Conservation (phyloP, 2,797 vertebrate species). For the Luscinia luscinia region DNA sequence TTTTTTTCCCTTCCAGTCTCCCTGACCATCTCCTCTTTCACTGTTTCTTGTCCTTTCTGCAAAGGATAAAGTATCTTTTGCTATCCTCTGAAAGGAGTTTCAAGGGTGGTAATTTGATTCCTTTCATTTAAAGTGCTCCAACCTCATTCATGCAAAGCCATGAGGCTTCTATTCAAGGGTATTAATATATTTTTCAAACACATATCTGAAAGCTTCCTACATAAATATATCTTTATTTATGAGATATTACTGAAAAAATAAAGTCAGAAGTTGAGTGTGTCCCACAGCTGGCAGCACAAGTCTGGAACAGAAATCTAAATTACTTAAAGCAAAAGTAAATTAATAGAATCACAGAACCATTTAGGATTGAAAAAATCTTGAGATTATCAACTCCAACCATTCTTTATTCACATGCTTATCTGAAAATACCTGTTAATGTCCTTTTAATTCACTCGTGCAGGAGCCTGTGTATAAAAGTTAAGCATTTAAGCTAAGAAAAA, state of each 20-base stretch:
- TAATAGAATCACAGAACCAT: background rate
- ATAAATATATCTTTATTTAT: background rate
- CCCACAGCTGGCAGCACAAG: background rate
- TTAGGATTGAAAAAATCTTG: background rate
- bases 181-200: background rate
- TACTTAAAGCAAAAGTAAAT: background rate
- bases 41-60: background rate
- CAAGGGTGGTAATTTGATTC: background rate
- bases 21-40: background rate
- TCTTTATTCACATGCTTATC: background rate
- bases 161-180: background rate
- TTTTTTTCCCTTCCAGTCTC: background rate
- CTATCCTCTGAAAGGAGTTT: background rate
- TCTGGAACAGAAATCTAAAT: background rate
- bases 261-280: background rate
- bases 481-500: background rate
- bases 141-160: background rate
- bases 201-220: background rate
- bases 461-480: background rate
- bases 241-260: background rate
- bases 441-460: background rate
- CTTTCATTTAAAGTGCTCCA: background rate
- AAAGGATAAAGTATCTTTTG: background rate
- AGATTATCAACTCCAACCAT: background rate
- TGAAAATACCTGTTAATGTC: background rate